Percentiles rank a stretch among this genome's conserved stretches.
phyloP scores from a whole-genome alignment of 1,140 invertebrate species.

The Papilio xuthus region DNA sequence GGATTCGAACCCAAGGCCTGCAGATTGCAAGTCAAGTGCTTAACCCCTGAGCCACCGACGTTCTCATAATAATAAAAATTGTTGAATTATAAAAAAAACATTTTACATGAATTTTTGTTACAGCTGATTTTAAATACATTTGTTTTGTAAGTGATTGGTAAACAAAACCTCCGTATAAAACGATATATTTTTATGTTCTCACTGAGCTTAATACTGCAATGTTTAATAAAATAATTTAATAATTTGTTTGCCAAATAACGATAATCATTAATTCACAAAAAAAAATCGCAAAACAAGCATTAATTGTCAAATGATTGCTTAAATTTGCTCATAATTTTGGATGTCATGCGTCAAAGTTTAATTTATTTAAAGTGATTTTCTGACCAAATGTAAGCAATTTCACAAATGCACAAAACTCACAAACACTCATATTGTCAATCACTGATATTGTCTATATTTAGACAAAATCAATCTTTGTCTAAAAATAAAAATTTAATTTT shows the following conservation, averaged over 20 bases:
- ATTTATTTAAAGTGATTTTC: neutral
- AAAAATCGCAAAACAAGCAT: constrained; percentile 8
- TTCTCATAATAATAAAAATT: neutral
- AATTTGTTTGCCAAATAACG: constrained; percentile 25
- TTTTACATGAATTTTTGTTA: constrained; percentile 26
- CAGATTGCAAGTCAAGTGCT: too few species aligned
- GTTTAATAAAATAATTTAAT: constrained; percentile 31
- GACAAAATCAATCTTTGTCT: too few species aligned
- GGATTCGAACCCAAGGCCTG: too few species aligned
- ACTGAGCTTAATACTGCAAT: constrained; percentile 12
- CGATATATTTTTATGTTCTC: constrained; percentile 15
- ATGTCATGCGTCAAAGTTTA: neutral
- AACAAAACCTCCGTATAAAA: neutral
- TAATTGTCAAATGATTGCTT: constrained; percentile 4
- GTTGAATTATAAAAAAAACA: neutral
- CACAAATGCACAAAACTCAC: constrained; percentile 19
- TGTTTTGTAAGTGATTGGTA: constrained; percentile 30
- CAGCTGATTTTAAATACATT: constrained; percentile 22
- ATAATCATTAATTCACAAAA: neutral
- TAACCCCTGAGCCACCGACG: too few species aligned
- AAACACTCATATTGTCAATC: neutral
- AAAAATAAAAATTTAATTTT: neutral
- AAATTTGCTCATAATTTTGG: neutral
- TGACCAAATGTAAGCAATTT: neutral
- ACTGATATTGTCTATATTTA: neutral